Evolutionary conservation across 2,888 invertebrate genomes (phyloP), one percentile per base, ranked within the genome.

Genomic region (Tinea trinotella): DNA sequence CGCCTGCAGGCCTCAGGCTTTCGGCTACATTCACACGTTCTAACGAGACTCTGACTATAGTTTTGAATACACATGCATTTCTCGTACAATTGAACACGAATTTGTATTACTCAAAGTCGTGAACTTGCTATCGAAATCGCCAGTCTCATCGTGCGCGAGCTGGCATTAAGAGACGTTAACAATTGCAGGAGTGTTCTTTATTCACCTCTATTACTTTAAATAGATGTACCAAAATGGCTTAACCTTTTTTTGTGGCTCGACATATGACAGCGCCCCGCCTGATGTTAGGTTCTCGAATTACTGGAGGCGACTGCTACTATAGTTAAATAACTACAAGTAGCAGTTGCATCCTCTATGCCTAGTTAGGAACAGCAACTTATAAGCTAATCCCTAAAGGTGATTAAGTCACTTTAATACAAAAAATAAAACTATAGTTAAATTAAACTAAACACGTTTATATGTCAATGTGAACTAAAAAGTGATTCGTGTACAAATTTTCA

Each of bases 21-120:
- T 20, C 34, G 35, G 30, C 34, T 48, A 34, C 34, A 44, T 54
- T 54, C 54, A 44, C 54, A 44, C 54, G 44, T 20, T 54, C 13
- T 40, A 40, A 40, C 30, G 9, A 48, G 19, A 17, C 48, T 44
- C 15, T 40, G 13, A 40, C 40, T 12, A 40, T 15, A n/a, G 15
- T 40, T 6, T 40, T 7, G 35, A 3, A 4, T 12, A 35, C 12
- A 12, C n/a, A 40, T 13, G 13, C 13, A 13, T 12, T 40, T 40
- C 10, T 40, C 7, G 30, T 13, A 12, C 40, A 40, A 15, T 40
- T 19, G 13, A 2, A 24, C 24, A 50, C 50, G 50, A 50, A 24
- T 22, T 13, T 20, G 7, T 50, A 50, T 24, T 50, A 50, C 50
- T 50, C 50, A 24, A 20, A 50, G 50, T 24, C 50, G 50, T 50